Evolutionary conservation across 2,113 vertebrate genomes (phyloP), one percentile per base, ranked within the genome.

Genomic region (Phylloscopus whistleri): DNA sequence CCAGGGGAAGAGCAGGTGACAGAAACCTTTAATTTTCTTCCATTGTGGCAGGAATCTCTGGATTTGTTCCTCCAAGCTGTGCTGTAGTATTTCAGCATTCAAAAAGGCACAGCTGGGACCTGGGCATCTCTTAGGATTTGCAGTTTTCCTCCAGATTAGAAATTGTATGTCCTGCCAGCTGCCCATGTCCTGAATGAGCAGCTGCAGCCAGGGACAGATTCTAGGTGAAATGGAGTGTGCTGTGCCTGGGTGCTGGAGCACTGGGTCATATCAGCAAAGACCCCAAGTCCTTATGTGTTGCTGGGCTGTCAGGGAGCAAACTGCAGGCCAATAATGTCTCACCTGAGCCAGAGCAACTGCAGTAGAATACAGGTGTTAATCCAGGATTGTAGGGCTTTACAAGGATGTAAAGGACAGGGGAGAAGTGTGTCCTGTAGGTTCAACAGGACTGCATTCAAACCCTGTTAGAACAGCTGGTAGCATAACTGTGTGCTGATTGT

Each of bases 241-340:
- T 84, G 62, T 60, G 59, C 37, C 66, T 52, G 49, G 39, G 6
- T 75, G 53, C 48, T 9, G 0, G n/a, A 66, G 63, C 46, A 17
- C 28, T n/a, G 60, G 37, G 22, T 74, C 39, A 8, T 5, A 0
- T 56, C 64, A 41, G 69, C 67, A 52, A 48, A 72, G 79, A 48
- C 27, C 33, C 3, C 2, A 56, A 83, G 60, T 48, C 0, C 0
- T 72, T 87, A 2, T 8, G 7, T 66, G 46, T 53, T 0, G 0
- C 24, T 27, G 33, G 44, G n/a, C 59, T 52, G 49, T 14, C 51
- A 58, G 78, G 41, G 52, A 56, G 49, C 2, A 4, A 83, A 39
- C 21, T 35, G 8, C 11, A 17, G 33, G 33, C 44, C 5, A 5
- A 4, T 41, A 64, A 26, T 3, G 1, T 66, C 76, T 87, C 37